Percentiles rank a stretch among this genome's conserved stretches.
These are phyloP conservation scores for Thaleichthys pacificus DNA, from an alignment of 2,797 vertebrate genomes.

Conservation along the genomic window DNA sequence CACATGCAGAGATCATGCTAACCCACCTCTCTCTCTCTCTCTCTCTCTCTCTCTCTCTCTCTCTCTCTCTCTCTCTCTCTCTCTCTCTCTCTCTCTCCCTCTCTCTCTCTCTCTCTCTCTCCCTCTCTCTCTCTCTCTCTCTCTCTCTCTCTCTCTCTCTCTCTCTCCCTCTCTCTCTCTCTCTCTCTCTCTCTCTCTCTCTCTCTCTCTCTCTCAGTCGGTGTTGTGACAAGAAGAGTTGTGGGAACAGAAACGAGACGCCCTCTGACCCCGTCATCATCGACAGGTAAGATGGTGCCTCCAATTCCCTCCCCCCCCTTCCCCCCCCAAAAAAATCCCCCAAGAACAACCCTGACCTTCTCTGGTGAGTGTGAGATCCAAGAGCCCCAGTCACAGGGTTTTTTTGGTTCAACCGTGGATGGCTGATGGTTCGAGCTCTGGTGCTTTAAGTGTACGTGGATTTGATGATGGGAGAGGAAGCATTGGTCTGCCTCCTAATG, in stretches of 20 bases:
- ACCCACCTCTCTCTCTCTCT: conserved; percentile 12
- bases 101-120: too few species aligned
- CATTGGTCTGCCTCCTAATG: conserved; percentile 18
- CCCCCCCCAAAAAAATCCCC: too few species aligned
- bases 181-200: not conserved
- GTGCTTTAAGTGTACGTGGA: not conserved
- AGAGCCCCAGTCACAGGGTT: not conserved
- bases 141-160: too few species aligned
- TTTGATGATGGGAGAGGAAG: not conserved
- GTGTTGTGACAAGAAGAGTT: conserved; percentile 99
- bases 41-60: not conserved
- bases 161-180: conserved; percentile 10
- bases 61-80: too few species aligned
- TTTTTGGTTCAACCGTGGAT: not conserved
- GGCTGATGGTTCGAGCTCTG: not conserved
- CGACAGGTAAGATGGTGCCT: conserved; percentile 91
- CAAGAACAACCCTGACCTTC: not conserved
- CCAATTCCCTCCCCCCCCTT: conserved; percentile 34
- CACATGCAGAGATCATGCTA: not conserved
- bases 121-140: conserved; percentile 2
- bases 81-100: too few species aligned
- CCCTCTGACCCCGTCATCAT: conserved; percentile 99
- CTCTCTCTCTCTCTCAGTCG: conserved; percentile 62
- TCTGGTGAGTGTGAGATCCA: not conserved
- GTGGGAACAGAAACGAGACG: conserved; percentile 99